Conservation (phyloP, 2,113 vertebrate species). For the Atherinomorus stipes region DNA sequence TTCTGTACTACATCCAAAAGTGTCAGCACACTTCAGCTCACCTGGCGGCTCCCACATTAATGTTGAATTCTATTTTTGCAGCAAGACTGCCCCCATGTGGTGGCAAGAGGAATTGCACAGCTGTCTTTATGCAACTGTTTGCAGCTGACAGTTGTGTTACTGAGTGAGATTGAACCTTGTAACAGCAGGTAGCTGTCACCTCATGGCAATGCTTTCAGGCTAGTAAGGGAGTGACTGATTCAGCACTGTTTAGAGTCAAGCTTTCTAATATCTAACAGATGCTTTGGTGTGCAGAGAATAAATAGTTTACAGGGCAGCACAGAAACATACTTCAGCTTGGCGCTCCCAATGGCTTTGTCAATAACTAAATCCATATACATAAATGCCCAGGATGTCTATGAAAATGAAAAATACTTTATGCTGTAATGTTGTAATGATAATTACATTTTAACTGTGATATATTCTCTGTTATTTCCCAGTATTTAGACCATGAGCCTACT, state of each 20-base stretch:
- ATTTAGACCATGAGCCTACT: background rate
- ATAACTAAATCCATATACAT: background rate
- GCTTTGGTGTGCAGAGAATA: background rate
- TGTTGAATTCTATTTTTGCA: conserved; percentile 17
- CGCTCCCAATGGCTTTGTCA: background rate
- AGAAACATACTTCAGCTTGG: background rate
- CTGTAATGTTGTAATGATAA: too few species aligned
- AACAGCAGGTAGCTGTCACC: conserved; percentile 37
- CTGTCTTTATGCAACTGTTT: background rate
- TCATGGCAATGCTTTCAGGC: background rate
- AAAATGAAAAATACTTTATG: too few species aligned
- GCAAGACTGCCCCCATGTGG: conserved; percentile 76
- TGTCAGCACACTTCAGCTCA: conserved; percentile 63
- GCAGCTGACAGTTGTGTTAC: background rate
- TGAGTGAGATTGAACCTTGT: conserved; percentile 18
- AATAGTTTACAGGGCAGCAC: background rate
- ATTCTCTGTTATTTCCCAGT: too few species aligned
- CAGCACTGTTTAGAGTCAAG: conserved; percentile 9
- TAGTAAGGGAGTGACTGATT: conserved; percentile 7
- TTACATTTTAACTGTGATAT: too few species aligned
- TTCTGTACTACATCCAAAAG: conserved; percentile 61
- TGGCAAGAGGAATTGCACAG: background rate
- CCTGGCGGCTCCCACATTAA: conserved; percentile 42
- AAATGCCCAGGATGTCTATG: too few species aligned
- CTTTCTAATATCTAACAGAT: conserved; percentile 6